Conservation (phyloP, 2,113 vertebrate species). For the Picathartes gymnocephalus region DNA sequence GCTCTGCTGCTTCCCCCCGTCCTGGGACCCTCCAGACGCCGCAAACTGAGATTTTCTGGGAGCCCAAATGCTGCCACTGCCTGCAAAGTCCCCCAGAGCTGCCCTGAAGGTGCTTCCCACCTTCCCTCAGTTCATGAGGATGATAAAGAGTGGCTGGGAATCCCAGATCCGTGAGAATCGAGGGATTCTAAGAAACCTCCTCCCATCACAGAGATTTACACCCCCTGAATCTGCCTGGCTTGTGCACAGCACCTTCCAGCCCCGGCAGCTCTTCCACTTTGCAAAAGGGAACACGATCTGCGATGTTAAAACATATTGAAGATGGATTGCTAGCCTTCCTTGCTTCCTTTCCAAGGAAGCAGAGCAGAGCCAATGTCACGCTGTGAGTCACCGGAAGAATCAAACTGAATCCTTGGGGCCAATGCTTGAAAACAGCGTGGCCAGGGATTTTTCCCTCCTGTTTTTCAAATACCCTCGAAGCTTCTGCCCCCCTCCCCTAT, state of each 20-base stretch:
- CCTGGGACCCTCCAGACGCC: accelerated
- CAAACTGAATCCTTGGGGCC: background rate
- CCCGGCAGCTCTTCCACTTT: background rate
- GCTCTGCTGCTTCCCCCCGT: background rate
- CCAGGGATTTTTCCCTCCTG: background rate
- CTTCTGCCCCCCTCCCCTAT: background rate
- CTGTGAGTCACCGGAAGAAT: background rate
- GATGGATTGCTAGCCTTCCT: background rate
- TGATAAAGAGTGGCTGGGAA: background rate
- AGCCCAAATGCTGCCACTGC: background rate
- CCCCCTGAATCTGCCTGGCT: background rate
- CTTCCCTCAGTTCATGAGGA: background rate
- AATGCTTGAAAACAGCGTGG: background rate
- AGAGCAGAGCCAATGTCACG: background rate
- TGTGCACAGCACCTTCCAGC: background rate
- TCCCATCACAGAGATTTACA: background rate
- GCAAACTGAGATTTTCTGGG: background rate
- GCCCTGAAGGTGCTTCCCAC: background rate
- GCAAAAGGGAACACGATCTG: background rate
- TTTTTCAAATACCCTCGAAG: background rate
- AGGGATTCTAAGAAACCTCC: background rate
- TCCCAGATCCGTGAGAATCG: background rate
- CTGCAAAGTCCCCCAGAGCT: background rate
- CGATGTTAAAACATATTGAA: background rate
- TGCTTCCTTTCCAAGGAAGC: slow-evolving; percentile 7